phyloP scores from a whole-genome alignment of 2,888 invertebrate species.

The Apamea crenata region DNA sequence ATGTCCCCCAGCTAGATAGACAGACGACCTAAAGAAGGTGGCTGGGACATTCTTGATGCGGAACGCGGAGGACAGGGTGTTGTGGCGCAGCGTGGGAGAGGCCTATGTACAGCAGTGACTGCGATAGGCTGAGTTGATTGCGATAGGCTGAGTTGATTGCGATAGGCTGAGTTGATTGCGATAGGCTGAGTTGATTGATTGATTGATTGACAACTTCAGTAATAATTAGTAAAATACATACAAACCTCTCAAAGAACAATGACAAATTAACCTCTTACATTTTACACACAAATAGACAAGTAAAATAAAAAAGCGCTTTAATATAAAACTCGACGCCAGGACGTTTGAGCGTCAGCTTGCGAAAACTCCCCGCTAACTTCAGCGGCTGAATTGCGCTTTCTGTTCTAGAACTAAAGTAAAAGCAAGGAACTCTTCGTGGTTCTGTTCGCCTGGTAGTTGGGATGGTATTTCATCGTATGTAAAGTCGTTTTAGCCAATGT shows the following conservation, averaged over 20 bases:
- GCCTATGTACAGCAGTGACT: too few relatives aligned
- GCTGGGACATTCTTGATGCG: too few relatives aligned
- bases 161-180: too few relatives aligned
- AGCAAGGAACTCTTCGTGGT: conserved; percentile 40
- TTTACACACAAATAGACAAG: conserved; percentile 17
- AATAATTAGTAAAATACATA: neutral
- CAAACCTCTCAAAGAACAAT: neutral
- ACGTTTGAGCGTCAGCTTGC: conserved; percentile 59
- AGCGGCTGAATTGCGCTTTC: conserved; percentile 60
- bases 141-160: too few relatives aligned
- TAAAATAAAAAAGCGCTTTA: conserved; percentile 44
- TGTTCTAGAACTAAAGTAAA: conserved; percentile 43
- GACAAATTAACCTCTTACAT: conserved; percentile 4
- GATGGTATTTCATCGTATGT: conserved; percentile 14
- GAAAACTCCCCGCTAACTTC: conserved; percentile 48
- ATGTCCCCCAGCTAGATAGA: too few relatives aligned
- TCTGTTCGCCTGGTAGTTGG: conserved; percentile 46
- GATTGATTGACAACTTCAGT: too few relatives aligned
- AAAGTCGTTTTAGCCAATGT: conserved; percentile 3
- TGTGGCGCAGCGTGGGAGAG: too few relatives aligned
- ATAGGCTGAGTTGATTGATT: too few relatives aligned
- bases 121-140: too few relatives aligned
- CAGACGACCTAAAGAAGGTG: too few relatives aligned
- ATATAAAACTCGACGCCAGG: conserved; percentile 45
- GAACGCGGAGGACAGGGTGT: too few relatives aligned